A percentile compares a stretch with the other conserved stretches of the same genome.
Evolutionary conservation across 2,888 invertebrate genomes (phyloP).

Genomic region (Ametastegia equiseti): DNA sequence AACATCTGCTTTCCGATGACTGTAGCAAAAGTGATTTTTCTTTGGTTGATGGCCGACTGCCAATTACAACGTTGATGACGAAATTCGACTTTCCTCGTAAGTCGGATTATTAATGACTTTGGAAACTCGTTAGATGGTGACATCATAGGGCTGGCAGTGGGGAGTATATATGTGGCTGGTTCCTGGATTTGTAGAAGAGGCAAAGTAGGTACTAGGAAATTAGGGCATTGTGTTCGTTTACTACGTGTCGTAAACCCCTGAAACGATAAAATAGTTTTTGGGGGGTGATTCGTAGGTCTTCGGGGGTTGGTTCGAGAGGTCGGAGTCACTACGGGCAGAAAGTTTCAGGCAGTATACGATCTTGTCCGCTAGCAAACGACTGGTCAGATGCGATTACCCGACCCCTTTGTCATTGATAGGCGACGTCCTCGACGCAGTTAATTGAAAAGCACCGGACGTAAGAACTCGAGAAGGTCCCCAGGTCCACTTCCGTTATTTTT

Average conservation of each 20-base stretch:
- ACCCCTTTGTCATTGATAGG: constrained; percentile 39
- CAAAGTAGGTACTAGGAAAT: constrained; percentile 21
- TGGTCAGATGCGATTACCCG: constrained; percentile 39
- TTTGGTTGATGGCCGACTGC: too few species aligned
- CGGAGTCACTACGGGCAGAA: constrained; percentile 19
- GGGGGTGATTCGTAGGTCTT: not conserved
- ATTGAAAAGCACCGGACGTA: constrained; percentile 48
- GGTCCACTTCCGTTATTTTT: constrained; percentile 23
- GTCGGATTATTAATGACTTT: constrained; percentile 24
- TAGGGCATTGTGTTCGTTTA: constrained; percentile 30
- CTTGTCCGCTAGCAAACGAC: constrained; percentile 44
- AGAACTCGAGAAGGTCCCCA: constrained; percentile 42
- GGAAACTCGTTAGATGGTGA: not conserved
- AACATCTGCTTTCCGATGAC: too few species aligned
- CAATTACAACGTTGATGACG: constrained; percentile 15
- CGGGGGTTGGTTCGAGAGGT: not conserved
- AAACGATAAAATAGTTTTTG: constrained; percentile 42
- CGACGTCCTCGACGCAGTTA: constrained; percentile 46
- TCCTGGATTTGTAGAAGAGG: not conserved
- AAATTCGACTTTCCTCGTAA: not conserved
- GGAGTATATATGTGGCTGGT: not conserved
- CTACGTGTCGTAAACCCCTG: constrained; percentile 22
- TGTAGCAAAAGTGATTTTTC: too few species aligned
- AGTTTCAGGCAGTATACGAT: constrained; percentile 40
- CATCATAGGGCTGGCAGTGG: not conserved